Evolutionary conservation across 2,888 invertebrate genomes (phyloP).

Genomic region (Leucoma salicis): DNA sequence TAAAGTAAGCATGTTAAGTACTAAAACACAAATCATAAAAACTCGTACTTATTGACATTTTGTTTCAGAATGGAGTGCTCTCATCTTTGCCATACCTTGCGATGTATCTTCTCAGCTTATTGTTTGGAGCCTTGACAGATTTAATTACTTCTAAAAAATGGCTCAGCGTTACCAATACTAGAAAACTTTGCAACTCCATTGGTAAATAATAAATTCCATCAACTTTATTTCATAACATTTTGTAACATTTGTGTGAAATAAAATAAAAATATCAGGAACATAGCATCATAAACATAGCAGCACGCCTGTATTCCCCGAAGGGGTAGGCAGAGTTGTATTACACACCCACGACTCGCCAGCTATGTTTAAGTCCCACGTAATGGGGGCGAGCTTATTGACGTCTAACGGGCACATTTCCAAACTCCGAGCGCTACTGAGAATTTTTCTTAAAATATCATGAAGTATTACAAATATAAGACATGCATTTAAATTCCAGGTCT

Average conservation of each 20-base stretch:
- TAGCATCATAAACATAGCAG: too few relatives aligned
- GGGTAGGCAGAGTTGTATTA: too few relatives aligned
- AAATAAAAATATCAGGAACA: not conserved
- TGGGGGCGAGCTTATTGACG: too few relatives aligned
- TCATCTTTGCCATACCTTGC: constrained; percentile 84
- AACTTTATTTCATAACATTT: too few relatives aligned
- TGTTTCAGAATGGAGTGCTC: constrained; percentile 80
- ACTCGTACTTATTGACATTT: not conserved
- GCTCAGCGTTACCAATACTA: constrained; percentile 42
- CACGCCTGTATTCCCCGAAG: too few relatives aligned
- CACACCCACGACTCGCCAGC: too few relatives aligned
- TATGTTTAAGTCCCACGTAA: too few relatives aligned
- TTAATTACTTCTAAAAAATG: constrained; percentile 51
- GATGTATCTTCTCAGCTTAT: constrained; percentile 73
- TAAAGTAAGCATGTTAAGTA: too few relatives aligned
- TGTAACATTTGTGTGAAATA: not conserved
- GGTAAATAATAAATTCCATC: constrained; percentile 44
- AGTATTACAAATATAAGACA: too few relatives aligned
- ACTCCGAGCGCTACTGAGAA: too few relatives aligned
- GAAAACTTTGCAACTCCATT: constrained; percentile 73
- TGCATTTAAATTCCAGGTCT: constrained; percentile 81
- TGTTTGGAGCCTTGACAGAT: constrained; percentile 83
- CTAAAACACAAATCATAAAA: not conserved
- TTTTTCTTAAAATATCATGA: too few relatives aligned
- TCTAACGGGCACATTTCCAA: too few relatives aligned